phyloP scores from a whole-genome alignment of 2,888 invertebrate species.

The Julus scandinavius region DNA sequence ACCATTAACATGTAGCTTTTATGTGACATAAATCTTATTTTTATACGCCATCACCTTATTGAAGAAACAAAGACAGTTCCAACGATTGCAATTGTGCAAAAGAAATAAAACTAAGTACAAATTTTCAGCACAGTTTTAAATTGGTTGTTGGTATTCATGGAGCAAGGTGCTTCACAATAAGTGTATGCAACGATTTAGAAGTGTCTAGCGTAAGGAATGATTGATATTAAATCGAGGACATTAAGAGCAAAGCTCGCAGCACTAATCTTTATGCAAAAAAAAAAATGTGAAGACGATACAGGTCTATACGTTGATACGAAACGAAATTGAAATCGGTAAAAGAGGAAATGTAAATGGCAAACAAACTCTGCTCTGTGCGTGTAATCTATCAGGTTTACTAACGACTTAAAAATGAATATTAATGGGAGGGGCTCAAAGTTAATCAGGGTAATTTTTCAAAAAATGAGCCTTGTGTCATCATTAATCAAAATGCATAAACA shows the following conservation, averaged over 20 bases:
- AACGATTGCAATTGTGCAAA: not conserved
- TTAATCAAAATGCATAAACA: slow-evolving; percentile 48
- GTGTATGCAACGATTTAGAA: slow-evolving; percentile 36
- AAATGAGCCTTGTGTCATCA: slow-evolving; percentile 40
- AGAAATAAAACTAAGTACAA: not conserved
- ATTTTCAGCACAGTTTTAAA: not conserved
- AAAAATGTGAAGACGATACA: slow-evolving; percentile 21
- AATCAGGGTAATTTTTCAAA: slow-evolving; percentile 52
- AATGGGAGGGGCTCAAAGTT: slow-evolving; percentile 51
- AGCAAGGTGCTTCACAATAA: not conserved
- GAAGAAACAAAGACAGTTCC: not conserved
- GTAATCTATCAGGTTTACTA: slow-evolving; percentile 50
- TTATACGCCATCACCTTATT: not conserved
- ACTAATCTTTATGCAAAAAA: slow-evolving; percentile 41
- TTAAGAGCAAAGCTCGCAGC: slow-evolving; percentile 34
- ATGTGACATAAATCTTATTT: too few relatives aligned
- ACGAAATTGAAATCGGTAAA: slow-evolving; percentile 44
- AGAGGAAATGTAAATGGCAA: slow-evolving; percentile 45
- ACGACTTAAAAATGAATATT: slow-evolving; percentile 53
- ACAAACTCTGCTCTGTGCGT: slow-evolving; percentile 43
- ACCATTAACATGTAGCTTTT: too few relatives aligned
- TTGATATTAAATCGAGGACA: slow-evolving; percentile 46
- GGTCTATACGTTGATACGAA: not conserved
- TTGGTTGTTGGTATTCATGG: not conserved
- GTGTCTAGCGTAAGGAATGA: slow-evolving; percentile 3